Evolutionary conservation across 2,113 vertebrate species (phyloP).

Genomic region (Callaeas wilsoni): DNA sequence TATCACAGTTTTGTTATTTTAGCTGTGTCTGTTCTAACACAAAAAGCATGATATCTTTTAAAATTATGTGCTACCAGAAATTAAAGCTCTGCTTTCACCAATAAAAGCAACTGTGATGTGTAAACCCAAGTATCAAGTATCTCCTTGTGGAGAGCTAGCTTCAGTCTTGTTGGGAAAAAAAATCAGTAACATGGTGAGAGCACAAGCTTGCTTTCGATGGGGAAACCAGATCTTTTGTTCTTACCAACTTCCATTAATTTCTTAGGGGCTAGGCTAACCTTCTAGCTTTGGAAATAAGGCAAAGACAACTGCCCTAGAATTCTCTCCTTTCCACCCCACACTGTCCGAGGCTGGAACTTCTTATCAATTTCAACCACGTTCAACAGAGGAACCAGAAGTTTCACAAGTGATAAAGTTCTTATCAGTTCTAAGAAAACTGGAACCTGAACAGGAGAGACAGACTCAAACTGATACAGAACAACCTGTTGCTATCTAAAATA

Average conservation of each 20-base stretch:
- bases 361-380: conserved; percentile 14
- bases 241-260: background rate
- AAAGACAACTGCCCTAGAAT: background rate
- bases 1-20: background rate
- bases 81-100: background rate
- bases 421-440: conserved; percentile 3
- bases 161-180: background rate
- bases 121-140: background rate
- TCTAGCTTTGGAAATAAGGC: background rate
- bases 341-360: background rate
- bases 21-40: background rate
- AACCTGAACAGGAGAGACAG: background rate
- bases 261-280: background rate
- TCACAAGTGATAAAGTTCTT: background rate
- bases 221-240: background rate
- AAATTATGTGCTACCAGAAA: background rate
- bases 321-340: background rate
- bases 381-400: conserved; percentile 16
- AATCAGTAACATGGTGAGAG: accelerated
- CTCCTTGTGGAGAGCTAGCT: background rate
- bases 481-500: background rate
- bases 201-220: background rate
- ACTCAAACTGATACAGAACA: background rate
- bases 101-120: background rate
- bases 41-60: background rate